Evolutionary conservation across 2,113 vertebrate genomes (phyloP), one percentile per base, ranked within the genome.

Genomic region (Sakesphorus luctuosus): DNA sequence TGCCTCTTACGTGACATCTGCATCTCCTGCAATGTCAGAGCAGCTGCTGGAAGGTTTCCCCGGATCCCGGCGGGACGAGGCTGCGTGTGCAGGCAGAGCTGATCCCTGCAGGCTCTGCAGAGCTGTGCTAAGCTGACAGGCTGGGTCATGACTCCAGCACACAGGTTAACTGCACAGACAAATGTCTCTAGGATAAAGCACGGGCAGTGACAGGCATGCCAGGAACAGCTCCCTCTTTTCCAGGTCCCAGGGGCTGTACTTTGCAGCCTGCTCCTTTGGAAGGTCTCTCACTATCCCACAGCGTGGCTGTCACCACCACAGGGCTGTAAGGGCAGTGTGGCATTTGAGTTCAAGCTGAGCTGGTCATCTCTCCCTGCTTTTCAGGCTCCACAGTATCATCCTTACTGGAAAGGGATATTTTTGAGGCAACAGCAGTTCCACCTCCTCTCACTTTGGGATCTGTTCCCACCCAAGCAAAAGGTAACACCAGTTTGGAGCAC

Each of bases 151-250:
- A 56, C 93, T 89, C 91, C 87, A 7, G 91, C 61, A 72, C 76
- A 10, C 77, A 38, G 80, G 87, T 78, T 61, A 81, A 72, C 69
- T 43, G 89, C 84, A 59, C 61, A 12, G 55, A 78, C 61, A 17
- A 24, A 21, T 4, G 29, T 33, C 49, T 26, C 63, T 11, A 55
- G 86, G 73, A 68, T 26, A 59, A 43, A 55, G 31, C 82, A 38
- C 2, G 1, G 79, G 53, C 66, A 18, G 61, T 4, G 82, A n/a
- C 0, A 26, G 2, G 52, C 58, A n/a, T 0, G 11, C 17, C 0
- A 18, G 9, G 47, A 87, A 53, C 61, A 17, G 65, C 59, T 36
- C 68, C 44, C 26, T 47, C 46, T 59, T 44, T 12, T 12, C 4
- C 13, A 77, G 76, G 20, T 33, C 53, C 44, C 43, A 50, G 26